phyloP scores from a whole-genome alignment of 2,888 invertebrate species.

The Dasysyrphus tricinctus region DNA sequence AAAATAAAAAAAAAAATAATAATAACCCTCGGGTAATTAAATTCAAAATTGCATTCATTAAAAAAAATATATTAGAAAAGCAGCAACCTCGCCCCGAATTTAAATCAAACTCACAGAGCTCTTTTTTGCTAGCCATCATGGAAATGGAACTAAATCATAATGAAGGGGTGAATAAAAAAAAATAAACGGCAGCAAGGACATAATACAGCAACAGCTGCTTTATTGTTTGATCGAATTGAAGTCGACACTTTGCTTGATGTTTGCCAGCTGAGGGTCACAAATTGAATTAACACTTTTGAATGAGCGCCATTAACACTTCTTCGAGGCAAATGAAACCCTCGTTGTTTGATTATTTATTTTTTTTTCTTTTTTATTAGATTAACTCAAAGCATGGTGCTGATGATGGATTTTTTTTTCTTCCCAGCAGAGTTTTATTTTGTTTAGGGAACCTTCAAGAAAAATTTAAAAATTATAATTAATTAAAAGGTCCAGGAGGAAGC shows the following conservation, averaged over 20 bases:
- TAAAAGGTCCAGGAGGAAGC: not conserved
- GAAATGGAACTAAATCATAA: not conserved
- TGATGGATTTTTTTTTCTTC: conserved; percentile 31
- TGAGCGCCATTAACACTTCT: conserved; percentile 68
- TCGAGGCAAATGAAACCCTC: conserved; percentile 29
- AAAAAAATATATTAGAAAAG: conserved; percentile 51
- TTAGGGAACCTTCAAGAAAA: not conserved
- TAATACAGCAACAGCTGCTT: conserved; percentile 69
- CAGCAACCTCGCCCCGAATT: conserved; percentile 45
- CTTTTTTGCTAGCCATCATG: not conserved
- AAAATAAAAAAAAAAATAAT: conserved; percentile 10
- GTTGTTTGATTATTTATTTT: not conserved
- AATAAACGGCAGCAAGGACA: conserved; percentile 46
- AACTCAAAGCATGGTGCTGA: conserved; percentile 37
- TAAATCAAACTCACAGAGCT: conserved; percentile 40
- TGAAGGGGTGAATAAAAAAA: conserved; percentile 32
- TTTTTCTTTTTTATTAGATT: conserved; percentile 45
- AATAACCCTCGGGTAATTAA: conserved; percentile 59
- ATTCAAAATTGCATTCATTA: conserved; percentile 70
- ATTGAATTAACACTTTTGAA: conserved; percentile 74
- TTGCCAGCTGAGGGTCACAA: conserved; percentile 74
- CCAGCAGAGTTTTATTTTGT: not conserved
- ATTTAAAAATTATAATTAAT: not conserved
- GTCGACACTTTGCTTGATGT: conserved; percentile 72
- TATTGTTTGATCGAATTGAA: conserved; percentile 74